Base-by-base conservation (phyloP, 2,797 vertebrate species). In the Lacerta viridis region DNA sequence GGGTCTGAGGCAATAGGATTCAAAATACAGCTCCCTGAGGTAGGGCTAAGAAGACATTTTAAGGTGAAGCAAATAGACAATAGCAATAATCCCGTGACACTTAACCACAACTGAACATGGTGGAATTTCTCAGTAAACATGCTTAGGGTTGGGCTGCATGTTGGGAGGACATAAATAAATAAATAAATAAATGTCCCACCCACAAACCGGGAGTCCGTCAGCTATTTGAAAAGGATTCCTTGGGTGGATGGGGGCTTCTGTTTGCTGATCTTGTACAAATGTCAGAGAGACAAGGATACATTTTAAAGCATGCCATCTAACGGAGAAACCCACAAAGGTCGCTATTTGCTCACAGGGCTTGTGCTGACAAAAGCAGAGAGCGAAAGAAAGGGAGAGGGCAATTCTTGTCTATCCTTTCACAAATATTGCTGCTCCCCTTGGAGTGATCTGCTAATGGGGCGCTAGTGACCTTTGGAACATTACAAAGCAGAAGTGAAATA, bases 321-420 rank as follows among this genome's bases (percentile, higher is more conserved):
- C 41, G 83, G 25, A 68, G 82, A 25, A 64, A 84, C 77, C 87
- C 87, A 93, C 87, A 93, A 92, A 92, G 85, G 80, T 91, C 41
- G 85, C 69, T 94, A 85, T 95, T 95, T 94, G 91, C 93, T 89
- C 68, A 87, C 92, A 94, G 75, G 87, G 69, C 84, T 90, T 92
- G 72, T 92, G 88, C 83, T 87, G 89, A 94, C 78, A 93, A 88
- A 82, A 79, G 55, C 46, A 83, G 68, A 86, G 29, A 88, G 69
- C 92, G 75, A 93, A 94, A 93, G 84, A 55, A 82, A 92, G 61
- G 0, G 0, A 90, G 87, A 69, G 46, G 72, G 5, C 74, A 78
- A 27, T 68, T 82, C 80, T 50, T n/a, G 74, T 33, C 87, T 92
- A 74, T 90, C 93, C 91, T 89, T 90, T 55, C 20, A 68, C 77